Conservation (phyloP, 2,113 vertebrate species). For the Cyrtonyx montezumae region DNA sequence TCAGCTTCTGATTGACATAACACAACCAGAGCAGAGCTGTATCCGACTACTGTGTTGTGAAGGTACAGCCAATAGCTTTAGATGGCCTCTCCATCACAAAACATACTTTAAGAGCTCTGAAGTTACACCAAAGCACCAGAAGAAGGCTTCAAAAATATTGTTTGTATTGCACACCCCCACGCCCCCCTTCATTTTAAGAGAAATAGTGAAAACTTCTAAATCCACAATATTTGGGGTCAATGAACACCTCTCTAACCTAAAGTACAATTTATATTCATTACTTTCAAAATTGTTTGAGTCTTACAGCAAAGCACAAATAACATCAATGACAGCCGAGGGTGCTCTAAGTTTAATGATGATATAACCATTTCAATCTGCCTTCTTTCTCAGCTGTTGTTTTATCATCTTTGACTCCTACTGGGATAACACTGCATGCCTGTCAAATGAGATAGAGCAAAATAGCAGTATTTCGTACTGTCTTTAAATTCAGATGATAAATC, state of each 20-base stretch:
- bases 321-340: neutral
- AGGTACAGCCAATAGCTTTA: neutral
- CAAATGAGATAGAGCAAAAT: constrained; percentile 30
- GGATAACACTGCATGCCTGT: constrained; percentile 8
- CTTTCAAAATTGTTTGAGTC: neutral
- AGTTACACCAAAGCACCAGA: neutral
- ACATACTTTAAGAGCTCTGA: neutral
- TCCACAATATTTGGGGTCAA: neutral
- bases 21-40: neutral
- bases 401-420: constrained; percentile 21
- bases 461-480: constrained; percentile 18
- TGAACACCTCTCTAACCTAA: neutral
- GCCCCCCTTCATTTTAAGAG: neutral
- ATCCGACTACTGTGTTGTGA: neutral
- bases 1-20: neutral
- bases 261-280: neutral
- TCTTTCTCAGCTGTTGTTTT: constrained; percentile 1
- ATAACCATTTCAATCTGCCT: constrained; percentile 31
- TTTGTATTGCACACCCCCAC: neutral
- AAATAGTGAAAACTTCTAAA: neutral
- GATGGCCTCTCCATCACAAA: neutral
- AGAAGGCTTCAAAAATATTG: neutral
- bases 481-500: constrained; percentile 41
- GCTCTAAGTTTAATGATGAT: constrained; percentile 10
- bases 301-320: neutral